These are phyloP conservation scores for Coelopa frigida DNA, from an alignment of 1,140 invertebrate species.

Conservation along the genomic window DNA sequence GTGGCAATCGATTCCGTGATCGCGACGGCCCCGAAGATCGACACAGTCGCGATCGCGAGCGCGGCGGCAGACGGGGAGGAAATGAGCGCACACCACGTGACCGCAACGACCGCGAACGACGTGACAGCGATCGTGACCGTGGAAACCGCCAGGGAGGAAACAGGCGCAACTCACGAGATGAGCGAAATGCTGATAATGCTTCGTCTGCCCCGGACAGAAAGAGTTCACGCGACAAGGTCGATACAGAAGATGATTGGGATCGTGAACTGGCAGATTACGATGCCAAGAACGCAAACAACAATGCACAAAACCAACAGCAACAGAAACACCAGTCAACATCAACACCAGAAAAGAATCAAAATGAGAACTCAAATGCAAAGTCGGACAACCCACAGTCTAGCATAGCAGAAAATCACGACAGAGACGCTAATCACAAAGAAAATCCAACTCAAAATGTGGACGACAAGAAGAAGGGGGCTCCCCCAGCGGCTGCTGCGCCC, in stretches of 20 bases:
- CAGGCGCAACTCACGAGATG: background rate
- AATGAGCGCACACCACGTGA: slow-evolving; percentile 16
- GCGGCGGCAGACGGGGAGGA: slow-evolving; percentile 21
- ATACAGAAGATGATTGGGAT: slow-evolving; percentile 43
- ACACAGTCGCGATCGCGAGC: slow-evolving; percentile 26
- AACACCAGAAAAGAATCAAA: background rate
- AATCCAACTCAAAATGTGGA: background rate
- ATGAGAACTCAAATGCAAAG: background rate
- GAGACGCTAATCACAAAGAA: background rate
- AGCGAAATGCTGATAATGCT: background rate
- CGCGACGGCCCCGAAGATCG: slow-evolving; percentile 16
- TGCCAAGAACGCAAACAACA: slow-evolving; percentile 14
- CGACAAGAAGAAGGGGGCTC: background rate
- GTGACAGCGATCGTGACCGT: slow-evolving; percentile 10
- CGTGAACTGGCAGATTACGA: slow-evolving; percentile 36
- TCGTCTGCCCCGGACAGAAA: background rate
- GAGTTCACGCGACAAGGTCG: slow-evolving; percentile 5
- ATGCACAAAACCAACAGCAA: too few species aligned
- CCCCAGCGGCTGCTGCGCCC: background rate
- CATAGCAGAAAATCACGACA: background rate
- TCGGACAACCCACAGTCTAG: background rate
- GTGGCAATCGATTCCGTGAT: slow-evolving; percentile 31
- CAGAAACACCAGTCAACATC: background rate
- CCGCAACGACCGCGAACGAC: slow-evolving; percentile 11
- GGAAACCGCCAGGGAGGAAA: slow-evolving; percentile 7